Percentiles rank a stretch among this genome's conserved stretches.
Conservation (phyloP, 1,140 invertebrate genomes). For the Pentalonia nigronervosa region DNA sequence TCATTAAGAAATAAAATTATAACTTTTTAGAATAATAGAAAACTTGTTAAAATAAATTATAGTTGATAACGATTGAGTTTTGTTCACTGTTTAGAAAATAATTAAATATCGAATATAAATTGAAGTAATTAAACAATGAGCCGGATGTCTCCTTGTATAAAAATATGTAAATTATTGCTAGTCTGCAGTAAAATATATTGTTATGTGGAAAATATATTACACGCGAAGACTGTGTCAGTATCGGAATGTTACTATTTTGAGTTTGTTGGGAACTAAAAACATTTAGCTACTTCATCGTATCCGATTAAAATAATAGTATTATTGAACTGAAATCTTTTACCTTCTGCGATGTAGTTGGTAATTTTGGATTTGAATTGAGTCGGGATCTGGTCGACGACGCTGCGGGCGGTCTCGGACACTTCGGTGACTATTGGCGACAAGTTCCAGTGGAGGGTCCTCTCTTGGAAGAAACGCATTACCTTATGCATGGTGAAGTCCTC, state of each 20-base stretch:
- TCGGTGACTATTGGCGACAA: conserved; percentile 65
- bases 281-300: background rate
- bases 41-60: background rate
- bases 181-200: background rate
- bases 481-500: conserved; percentile 70
- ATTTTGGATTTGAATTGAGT: conserved; percentile 67
- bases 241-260: background rate
- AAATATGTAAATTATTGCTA: background rate
- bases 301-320: background rate
- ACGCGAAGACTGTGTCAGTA: background rate
- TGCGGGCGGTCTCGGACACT: conserved; percentile 67
- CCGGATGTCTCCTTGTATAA: background rate
- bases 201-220: background rate
- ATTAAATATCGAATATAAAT: background rate
- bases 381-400: conserved; percentile 65
- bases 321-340: conserved; percentile 62
- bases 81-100: background rate
- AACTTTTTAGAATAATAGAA: background rate
- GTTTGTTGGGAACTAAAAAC: background rate
- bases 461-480: conserved; percentile 68
- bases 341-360: conserved; percentile 69
- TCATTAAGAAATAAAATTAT: background rate
- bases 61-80: background rate
- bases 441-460: conserved; percentile 69
- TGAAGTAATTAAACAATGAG: background rate